Conservation (phyloP, 1,140 invertebrate genomes). For the Pteromalus puparum region DNA sequence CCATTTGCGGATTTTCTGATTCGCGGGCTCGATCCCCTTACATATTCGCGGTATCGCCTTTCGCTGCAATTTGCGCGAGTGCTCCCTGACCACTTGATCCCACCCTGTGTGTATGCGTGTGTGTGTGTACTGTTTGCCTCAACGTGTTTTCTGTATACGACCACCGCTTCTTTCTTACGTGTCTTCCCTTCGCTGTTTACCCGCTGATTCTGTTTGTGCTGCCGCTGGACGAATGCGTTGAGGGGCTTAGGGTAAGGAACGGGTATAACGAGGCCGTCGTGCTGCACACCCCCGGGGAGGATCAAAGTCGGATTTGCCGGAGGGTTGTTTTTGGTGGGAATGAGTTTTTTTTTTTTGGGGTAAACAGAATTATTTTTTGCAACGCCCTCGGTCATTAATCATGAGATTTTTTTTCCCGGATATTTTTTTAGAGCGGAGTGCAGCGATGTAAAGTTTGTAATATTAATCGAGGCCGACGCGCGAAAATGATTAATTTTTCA, state of each 20-base stretch:
- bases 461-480: neutral
- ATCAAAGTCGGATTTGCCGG: neutral
- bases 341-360: neutral
- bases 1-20: slow-evolving; percentile 28
- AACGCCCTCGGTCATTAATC: neutral
- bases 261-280: neutral
- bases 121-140: too few species aligned
- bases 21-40: neutral
- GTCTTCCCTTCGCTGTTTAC: neutral
- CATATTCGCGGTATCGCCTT: neutral
- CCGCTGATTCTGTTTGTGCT: neutral
- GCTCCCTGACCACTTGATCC: neutral
- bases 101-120: too few species aligned
- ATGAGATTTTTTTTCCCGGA: too few species aligned
- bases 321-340: neutral
- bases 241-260: neutral
- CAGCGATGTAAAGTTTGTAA: neutral
- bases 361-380: neutral
- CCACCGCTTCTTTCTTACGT: neutral
- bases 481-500: too few species aligned
- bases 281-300: neutral
- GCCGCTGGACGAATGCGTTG: neutral
- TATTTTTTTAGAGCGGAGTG: too few species aligned
- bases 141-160: neutral
- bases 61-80: slow-evolving; percentile 5